These are phyloP conservation scores for Tupiocoris notatus DNA, from an alignment of 2,888 invertebrate species.

Conservation along the genomic window DNA sequence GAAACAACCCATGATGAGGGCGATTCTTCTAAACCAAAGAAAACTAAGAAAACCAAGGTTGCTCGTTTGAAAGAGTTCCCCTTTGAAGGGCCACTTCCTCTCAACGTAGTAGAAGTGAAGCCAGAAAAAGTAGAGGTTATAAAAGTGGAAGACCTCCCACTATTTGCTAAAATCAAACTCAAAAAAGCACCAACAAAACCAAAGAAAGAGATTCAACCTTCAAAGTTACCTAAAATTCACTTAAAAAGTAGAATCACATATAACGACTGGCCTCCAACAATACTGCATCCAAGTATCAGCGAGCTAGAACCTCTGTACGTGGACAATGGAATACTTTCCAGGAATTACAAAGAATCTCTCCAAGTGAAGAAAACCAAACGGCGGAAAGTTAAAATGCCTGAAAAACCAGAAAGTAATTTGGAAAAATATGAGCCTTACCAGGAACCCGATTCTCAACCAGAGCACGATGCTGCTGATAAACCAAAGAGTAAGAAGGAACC, in stretches of 20 bases:
- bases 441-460: slow-evolving; percentile 43
- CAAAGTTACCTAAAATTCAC: slow-evolving; percentile 64
- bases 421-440: slow-evolving; percentile 50
- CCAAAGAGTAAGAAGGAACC: slow-evolving; percentile 55
- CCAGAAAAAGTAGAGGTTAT: slow-evolving; percentile 44
- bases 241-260: slow-evolving; percentile 66
- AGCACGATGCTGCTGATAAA: slow-evolving; percentile 47
- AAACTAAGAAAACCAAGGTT: slow-evolving; percentile 1
- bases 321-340: slow-evolving; percentile 52
- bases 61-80: neutral
- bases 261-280: slow-evolving; percentile 55
- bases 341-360: slow-evolving; percentile 51
- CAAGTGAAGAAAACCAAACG: slow-evolving; percentile 50
- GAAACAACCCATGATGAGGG: neutral
- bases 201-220: slow-evolving; percentile 54
- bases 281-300: slow-evolving; percentile 53
- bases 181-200: slow-evolving; percentile 50
- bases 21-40: neutral
- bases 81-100: slow-evolving; percentile 23
- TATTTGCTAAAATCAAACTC: slow-evolving; percentile 61
- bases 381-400: slow-evolving; percentile 49
- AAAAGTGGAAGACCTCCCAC: slow-evolving; percentile 57
- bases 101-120: slow-evolving; percentile 12
- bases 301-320: slow-evolving; percentile 51
- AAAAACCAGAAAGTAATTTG: slow-evolving; percentile 48